These are phyloP conservation scores for Perdita meconis DNA, from an alignment of 2,888 invertebrate genomes.

Conservation along the genomic window DNA sequence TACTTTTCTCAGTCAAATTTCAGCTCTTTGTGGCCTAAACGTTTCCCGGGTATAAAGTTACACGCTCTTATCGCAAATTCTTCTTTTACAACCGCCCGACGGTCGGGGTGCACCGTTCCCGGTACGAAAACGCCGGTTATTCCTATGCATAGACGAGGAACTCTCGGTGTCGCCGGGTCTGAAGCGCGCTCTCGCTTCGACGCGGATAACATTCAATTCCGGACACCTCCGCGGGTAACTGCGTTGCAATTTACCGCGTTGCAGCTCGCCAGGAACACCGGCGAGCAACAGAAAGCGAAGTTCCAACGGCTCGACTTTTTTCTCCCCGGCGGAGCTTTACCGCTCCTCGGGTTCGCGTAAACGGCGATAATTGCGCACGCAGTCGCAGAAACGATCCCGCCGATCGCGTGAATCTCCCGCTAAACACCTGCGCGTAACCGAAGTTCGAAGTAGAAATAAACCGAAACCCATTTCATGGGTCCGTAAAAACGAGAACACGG, in stretches of 20 bases:
- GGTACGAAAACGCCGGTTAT: slow-evolving; percentile 32
- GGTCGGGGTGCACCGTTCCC: slow-evolving; percentile 15
- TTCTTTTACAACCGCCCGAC: slow-evolving; percentile 39
- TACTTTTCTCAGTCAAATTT: slow-evolving; percentile 41
- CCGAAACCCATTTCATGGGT: slow-evolving; percentile 77
- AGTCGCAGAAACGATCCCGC: slow-evolving; percentile 70
- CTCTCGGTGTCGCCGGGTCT: slow-evolving; percentile 62
- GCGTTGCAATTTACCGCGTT: slow-evolving; percentile 66
- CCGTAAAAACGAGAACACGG: slow-evolving; percentile 75
- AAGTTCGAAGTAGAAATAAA: slow-evolving; percentile 70
- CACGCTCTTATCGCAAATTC: slow-evolving; percentile 47
- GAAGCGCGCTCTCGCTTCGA: slow-evolving; percentile 55
- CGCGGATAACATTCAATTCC: slow-evolving; percentile 72
- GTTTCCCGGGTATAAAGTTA: slow-evolving; percentile 35
- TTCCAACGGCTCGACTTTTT: slow-evolving; percentile 3
- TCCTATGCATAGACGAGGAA: slow-evolving; percentile 51
- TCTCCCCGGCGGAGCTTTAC: slow-evolving; percentile 68
- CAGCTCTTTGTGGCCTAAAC: slow-evolving; percentile 44
- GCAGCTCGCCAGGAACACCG: slow-evolving; percentile 22
- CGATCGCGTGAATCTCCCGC: slow-evolving; percentile 48
- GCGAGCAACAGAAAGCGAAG: slow-evolving; percentile 21
- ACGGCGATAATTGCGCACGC: slow-evolving; percentile 78
- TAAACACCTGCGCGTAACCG: slow-evolving; percentile 55
- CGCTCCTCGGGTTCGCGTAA: slow-evolving; percentile 72
- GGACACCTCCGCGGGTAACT: slow-evolving; percentile 50